Evolutionary conservation across 1,140 invertebrate species (phyloP), one percentile per base, ranked within the genome.

Genomic region (Saccostrea echinata): DNA sequence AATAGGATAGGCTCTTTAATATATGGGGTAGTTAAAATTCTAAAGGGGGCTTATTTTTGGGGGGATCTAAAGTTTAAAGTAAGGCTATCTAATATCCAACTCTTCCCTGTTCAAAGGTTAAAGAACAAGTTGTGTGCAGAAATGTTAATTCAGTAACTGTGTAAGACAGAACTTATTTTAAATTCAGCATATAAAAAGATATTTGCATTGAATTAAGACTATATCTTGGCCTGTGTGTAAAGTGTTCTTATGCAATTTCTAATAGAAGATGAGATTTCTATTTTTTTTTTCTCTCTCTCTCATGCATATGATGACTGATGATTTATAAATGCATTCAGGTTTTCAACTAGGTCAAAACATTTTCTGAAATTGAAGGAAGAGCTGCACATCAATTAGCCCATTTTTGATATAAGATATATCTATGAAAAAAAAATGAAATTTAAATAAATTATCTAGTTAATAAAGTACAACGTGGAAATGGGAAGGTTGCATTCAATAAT

Each of bases 61-160:
- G 55, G 55, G 55, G 55, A 61, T 61, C 55, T 61, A n/a, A 61
- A 61, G 55, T 61, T 61, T 61, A 61, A 61, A 61, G 55, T 61
- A 1, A 61, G 55, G 55, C 55, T 61, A 61, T 61, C 55, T 8
- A 21, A 18, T 61, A 43, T 43, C 43, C 43, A 43, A 16, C 55
- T 61, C 16, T 61, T 61, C n/a, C 18, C 18, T 61, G 55, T 61
- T 43, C 18, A 61, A 61, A 16, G 18, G 18, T 61, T 61, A 8
- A 43, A 43, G 43, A 43, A 43, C 43, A 43, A 18, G 21, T 18
- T 61, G 55, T 61, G n/a, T 61, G 55, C 55, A 61, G 21, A 61
- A 61, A 61, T 61, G 55, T n/a, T 61, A 61, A 61, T 61, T 18
- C 55, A 18, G 55, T 61, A 18, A 61, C 55, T 61, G 16, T 61